A percentile compares a stretch with the other conserved stretches of the same genome.
Conservation (phyloP, 2,888 invertebrate genomes). For the Hyposoter dolosus region DNA sequence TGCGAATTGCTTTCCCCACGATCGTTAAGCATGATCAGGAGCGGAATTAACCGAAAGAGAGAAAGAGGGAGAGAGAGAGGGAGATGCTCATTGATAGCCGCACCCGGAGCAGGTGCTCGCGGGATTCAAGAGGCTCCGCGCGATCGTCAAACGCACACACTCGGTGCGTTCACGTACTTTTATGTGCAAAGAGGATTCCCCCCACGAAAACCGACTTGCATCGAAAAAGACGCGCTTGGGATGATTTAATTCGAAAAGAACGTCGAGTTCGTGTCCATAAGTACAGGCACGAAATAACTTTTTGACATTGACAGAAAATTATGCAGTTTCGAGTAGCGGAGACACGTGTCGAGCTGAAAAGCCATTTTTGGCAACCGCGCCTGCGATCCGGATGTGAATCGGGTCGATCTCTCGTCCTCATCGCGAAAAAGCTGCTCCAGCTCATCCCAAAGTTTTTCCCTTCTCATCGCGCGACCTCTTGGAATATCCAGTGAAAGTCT, state of each 20-base stretch:
- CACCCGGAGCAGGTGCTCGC: slow-evolving; percentile 66
- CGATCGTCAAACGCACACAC: slow-evolving; percentile 34
- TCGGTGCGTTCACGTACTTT: background rate
- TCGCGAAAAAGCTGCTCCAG: slow-evolving; percentile 19
- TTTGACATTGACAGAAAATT: background rate
- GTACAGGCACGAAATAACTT: background rate
- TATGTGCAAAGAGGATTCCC: slow-evolving; percentile 51
- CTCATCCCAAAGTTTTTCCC: slow-evolving; percentile 13
- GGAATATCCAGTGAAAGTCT: slow-evolving; percentile 61
- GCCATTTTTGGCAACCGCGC: slow-evolving; percentile 32
- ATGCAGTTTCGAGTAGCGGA: background rate
- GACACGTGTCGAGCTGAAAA: slow-evolving; percentile 51
- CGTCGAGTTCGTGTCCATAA: background rate
- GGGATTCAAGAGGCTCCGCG: slow-evolving; percentile 43
- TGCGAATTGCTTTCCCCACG: slow-evolving; percentile 28
- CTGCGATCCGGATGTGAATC: slow-evolving; percentile 51
- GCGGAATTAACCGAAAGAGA: slow-evolving; percentile 28
- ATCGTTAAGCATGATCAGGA: slow-evolving; percentile 36
- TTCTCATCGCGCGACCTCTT: background rate
- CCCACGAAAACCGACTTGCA: background rate
- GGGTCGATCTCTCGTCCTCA: slow-evolving; percentile 63
- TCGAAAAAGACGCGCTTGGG: background rate
- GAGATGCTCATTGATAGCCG: slow-evolving; percentile 66
- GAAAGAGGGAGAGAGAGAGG: background rate
- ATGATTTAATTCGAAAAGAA: slow-evolving; percentile 2